Evolutionary conservation across 2,113 vertebrate species (phyloP).

Genomic region (Syrrhaptes paradoxus): DNA sequence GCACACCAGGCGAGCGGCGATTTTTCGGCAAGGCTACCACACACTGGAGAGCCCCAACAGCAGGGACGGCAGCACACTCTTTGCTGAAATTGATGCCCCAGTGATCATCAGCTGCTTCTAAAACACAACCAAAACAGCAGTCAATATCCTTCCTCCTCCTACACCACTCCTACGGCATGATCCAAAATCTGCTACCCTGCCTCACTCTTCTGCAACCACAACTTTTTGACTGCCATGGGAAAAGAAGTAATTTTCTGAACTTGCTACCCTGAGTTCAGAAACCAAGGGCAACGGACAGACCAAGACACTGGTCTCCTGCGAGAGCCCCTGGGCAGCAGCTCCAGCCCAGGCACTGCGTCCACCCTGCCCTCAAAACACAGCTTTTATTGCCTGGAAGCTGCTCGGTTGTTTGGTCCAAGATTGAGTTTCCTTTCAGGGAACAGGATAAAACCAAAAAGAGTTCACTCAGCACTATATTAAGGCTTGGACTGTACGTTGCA

Average conservation of each 20-base stretch:
- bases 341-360: background rate
- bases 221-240: background rate
- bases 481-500: background rate
- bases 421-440: background rate
- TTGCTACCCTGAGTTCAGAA: background rate
- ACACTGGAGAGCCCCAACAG: fast-evolving
- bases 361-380: background rate
- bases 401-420: background rate
- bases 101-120: conserved; percentile 26
- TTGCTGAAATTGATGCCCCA: conserved; percentile 11
- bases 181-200: background rate
- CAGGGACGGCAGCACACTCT: background rate
- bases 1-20: background rate
- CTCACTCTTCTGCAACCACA: background rate
- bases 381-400: background rate
- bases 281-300: background rate
- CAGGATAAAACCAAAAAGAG: background rate
- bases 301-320: background rate
- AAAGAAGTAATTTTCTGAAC: background rate
- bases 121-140: background rate
- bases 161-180: fast-evolving
- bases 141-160: background rate
- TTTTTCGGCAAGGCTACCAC: background rate
- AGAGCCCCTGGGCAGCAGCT: background rate
- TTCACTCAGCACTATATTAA: background rate